Percentiles rank a stretch among this genome's conserved stretches.
Conservation (phyloP, 1,140 invertebrate genomes). For the Sesamia nonagrioides region DNA sequence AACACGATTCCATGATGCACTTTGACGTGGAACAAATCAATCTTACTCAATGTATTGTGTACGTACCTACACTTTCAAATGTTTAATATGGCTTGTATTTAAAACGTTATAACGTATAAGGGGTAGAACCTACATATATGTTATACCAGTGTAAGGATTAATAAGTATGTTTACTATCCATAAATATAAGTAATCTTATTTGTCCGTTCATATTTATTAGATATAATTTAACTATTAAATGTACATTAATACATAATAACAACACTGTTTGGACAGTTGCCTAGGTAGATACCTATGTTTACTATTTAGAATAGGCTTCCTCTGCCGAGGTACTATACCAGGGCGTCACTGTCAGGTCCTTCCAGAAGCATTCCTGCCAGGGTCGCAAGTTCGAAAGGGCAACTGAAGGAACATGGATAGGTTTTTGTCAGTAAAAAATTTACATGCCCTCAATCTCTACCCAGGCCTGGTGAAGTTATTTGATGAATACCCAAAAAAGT, state of each 20-base stretch:
- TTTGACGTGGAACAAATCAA: conserved; percentile 24
- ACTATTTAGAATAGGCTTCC: neutral
- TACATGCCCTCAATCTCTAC: no score
- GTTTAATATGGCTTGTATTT: neutral
- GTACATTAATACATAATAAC: neutral
- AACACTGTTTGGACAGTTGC: neutral
- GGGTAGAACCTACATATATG: neutral
- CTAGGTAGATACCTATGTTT: neutral
- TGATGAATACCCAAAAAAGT: no score
- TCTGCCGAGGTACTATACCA: no score
- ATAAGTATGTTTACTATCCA: conserved; percentile 5
- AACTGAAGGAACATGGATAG: no score
- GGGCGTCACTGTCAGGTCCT: no score
- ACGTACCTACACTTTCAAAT: neutral
- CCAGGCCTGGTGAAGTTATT: no score
- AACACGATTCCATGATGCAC: conserved; percentile 16
- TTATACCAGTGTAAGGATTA: neutral
- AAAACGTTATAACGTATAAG: neutral
- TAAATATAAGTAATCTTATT: conserved; percentile 25
- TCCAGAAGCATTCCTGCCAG: no score
- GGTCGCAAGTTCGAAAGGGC: no score
- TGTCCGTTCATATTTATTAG: neutral
- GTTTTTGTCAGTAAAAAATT: no score
- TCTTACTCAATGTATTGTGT: conserved; percentile 27
- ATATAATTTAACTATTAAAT: neutral